These are phyloP conservation scores for Gouania willdenowi DNA, from an alignment of 2,797 vertebrate genomes.

Conservation along the genomic window DNA sequence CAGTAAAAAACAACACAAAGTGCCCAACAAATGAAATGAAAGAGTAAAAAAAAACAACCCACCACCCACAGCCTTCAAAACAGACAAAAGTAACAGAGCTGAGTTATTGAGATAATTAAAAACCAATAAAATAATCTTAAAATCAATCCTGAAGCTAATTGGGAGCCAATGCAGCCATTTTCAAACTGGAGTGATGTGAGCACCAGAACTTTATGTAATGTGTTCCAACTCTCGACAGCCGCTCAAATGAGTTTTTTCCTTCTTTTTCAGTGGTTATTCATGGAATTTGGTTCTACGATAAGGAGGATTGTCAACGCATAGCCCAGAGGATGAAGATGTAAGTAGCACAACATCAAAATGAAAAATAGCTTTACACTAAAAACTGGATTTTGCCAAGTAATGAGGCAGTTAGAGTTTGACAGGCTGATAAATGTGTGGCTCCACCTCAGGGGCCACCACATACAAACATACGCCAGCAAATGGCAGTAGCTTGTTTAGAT, in stretches of 20 bases:
- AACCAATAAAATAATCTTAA: no score
- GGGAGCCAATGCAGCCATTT: no score
- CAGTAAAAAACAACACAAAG: no score
- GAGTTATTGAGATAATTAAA: no score
- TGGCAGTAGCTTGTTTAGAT: neutral
- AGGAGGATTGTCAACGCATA: slow-evolving; percentile 93
- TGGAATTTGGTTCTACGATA: slow-evolving; percentile 98
- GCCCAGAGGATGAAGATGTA: slow-evolving; percentile 93
- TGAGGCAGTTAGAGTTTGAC: neutral
- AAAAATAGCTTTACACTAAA: neutral
- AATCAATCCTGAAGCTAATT: no score
- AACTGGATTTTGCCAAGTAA: neutral
- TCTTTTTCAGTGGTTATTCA: slow-evolving; percentile 86
- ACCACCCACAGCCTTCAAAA: no score
- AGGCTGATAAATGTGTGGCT: neutral
- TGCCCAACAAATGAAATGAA: no score
- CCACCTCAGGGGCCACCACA: neutral
- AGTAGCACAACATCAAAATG: slow-evolving; percentile 54
- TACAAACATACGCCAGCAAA: neutral
- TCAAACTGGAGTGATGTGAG: no score
- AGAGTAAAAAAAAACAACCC: no score
- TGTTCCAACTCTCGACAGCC: neutral
- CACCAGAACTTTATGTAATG: neutral
- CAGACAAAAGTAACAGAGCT: no score
- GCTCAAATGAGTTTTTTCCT: no score